These are phyloP conservation scores for Cairina moschata DNA, from an alignment of 2,113 vertebrate species.

Conservation along the genomic window DNA sequence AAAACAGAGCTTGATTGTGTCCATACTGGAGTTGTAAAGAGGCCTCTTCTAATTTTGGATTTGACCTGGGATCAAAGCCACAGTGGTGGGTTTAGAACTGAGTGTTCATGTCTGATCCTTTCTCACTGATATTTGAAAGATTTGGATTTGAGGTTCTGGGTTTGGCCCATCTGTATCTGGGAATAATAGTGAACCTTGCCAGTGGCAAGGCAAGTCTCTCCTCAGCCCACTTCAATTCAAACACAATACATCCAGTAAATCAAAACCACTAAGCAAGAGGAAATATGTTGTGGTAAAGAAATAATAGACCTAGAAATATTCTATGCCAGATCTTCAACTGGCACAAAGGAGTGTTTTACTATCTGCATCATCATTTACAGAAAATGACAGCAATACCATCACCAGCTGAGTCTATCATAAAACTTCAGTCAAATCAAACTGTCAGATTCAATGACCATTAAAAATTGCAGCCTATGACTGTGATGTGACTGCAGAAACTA, in stretches of 20 bases:
- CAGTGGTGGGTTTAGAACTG: neutral
- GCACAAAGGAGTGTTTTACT: neutral
- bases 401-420: neutral
- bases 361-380: neutral
- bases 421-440: neutral
- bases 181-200: neutral
- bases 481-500: neutral
- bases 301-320: neutral
- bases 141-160: neutral
- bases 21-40: neutral
- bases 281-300: neutral
- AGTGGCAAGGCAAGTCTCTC: neutral
- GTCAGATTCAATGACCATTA: neutral
- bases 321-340: neutral
- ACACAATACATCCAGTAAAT: neutral
- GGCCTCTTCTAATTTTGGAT: neutral
- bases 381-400: neutral
- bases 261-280: neutral
- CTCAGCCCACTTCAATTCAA: neutral
- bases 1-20: neutral
- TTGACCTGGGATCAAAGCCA: conserved; percentile 1
- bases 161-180: neutral
- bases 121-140: neutral
- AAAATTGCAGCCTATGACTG: neutral
- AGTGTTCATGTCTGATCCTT: neutral